These are phyloP conservation scores for Electrona antarctica DNA, from an alignment of 2,113 vertebrate species.

Conservation along the genomic window DNA sequence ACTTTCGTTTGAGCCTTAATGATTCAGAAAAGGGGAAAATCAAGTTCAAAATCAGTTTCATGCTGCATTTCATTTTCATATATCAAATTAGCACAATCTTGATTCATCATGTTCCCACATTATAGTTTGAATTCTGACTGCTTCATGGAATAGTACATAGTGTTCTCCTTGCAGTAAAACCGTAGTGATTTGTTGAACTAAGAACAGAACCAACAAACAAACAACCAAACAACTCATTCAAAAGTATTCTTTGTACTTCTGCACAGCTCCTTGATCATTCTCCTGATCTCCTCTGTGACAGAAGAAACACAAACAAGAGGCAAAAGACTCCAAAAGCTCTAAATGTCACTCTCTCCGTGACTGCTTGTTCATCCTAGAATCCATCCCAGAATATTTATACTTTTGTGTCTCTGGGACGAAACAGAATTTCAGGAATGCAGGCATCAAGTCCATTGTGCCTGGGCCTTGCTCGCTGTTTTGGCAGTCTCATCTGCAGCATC, in stretches of 20 bases:
- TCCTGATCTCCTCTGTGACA: conserved; percentile 16
- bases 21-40: neutral
- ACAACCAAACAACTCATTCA: conserved; percentile 37
- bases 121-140: conserved; percentile 2
- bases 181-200: conserved; percentile 14
- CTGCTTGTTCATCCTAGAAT: conserved; percentile 47
- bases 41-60: neutral
- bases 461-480: conserved; percentile 26
- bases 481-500: conserved; percentile 1
- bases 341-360: conserved; percentile 42
- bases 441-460: conserved; percentile 59
- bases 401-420: conserved; percentile 46
- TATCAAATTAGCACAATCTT: neutral
- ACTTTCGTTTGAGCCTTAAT: neutral
- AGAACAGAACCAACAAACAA: neutral
- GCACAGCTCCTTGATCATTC: conserved; percentile 3
- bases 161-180: conserved; percentile 15
- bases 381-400: conserved; percentile 48
- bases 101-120: neutral
- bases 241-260: neutral
- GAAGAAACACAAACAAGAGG: conserved; percentile 28
- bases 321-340: neutral
- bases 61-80: neutral
- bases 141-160: conserved; percentile 14
- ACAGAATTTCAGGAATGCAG: conserved; percentile 73